A percentile compares a stretch with the other conserved stretches of the same genome.
Evolutionary conservation across 53 echinoderm and acorn worm genomes (phyloP).

Genomic region (Luidia sarsii): DNA sequence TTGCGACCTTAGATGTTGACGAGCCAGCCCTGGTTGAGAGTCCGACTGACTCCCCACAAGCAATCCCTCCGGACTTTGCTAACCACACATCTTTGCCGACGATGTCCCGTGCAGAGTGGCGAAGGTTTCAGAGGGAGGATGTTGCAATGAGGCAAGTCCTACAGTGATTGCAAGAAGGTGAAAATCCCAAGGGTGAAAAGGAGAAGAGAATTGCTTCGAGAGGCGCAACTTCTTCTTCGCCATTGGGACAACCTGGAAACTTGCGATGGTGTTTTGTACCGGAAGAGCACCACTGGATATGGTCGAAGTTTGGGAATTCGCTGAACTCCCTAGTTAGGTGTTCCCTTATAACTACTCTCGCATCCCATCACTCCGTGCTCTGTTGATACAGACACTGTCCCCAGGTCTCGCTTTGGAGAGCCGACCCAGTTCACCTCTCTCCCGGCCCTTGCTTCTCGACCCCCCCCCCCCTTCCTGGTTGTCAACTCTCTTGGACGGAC

Average conservation of each 20-base stretch:
- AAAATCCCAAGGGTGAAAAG: background rate
- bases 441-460: no score
- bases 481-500: no score
- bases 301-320: background rate
- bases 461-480: no score
- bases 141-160: conserved; percentile 6
- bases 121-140: conserved; percentile 12
- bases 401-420: no score
- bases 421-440: no score
- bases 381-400: no score
- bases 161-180: background rate
- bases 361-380: no score
- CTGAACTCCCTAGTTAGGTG: no score
- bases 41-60: conserved; percentile 13
- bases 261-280: background rate
- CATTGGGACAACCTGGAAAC: background rate
- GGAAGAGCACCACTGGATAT: background rate
- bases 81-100: conserved; percentile 23
- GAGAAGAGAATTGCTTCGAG: background rate
- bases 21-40: background rate
- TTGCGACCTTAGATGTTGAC: background rate
- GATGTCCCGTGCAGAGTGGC: conserved; percentile 2
- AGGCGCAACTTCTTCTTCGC: background rate
- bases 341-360: no score
- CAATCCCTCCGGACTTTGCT: conserved; percentile 1